Base-by-base conservation (phyloP, 2,888 invertebrate species). In the Polylopha cassiicola region DNA sequence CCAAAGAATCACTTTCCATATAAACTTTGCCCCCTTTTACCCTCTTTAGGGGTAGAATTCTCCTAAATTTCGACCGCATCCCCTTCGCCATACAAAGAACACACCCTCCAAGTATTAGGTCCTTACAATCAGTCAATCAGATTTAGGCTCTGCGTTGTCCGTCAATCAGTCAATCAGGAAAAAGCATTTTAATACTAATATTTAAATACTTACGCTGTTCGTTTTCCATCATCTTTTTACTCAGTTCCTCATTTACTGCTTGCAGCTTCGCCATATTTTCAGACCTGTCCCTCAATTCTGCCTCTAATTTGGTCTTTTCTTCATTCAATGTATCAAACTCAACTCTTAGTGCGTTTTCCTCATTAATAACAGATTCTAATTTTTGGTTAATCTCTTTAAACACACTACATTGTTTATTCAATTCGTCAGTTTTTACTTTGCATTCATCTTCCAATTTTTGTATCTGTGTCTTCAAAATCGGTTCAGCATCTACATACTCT, bases 321-420 rank as follows among this genome's bases (percentile, higher is more conserved):
- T 33, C 11, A 10, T 33, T 15, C 8, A 33, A 6, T 16, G 28
- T 10, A 20, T 23, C 24, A 30, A 33, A 39, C 26, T 27, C 1
- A 18, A 13, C 10, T 15, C 15, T 14, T 9, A 2, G 31, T 22
- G 4, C 14, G 14, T 15, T 31, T 16, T 21, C 1, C 10, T 6
- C 9, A 15, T 32, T 22, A 21, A 22, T 32, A 22, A 22, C 3
- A 15, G 15, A 22, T 4, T 6, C 14, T 22, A 4, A 11, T 32
- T 22, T 32, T 15, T 3, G 21, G 8, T 21, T 14, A 3, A 21
- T 29, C 29, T 1, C n/a, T n/a, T n/a, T n/a, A n/a, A n/a, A n/a
- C n/a, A n/a, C n/a, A n/a, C n/a, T n/a, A n/a, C 18, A 10, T 3
- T 16, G 6, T 3, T 18, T 29, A 3, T 3, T 16, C 18, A 29